These are phyloP conservation scores for Ptyas mucosa DNA, from an alignment of 2,113 vertebrate genomes.

Conservation along the genomic window DNA sequence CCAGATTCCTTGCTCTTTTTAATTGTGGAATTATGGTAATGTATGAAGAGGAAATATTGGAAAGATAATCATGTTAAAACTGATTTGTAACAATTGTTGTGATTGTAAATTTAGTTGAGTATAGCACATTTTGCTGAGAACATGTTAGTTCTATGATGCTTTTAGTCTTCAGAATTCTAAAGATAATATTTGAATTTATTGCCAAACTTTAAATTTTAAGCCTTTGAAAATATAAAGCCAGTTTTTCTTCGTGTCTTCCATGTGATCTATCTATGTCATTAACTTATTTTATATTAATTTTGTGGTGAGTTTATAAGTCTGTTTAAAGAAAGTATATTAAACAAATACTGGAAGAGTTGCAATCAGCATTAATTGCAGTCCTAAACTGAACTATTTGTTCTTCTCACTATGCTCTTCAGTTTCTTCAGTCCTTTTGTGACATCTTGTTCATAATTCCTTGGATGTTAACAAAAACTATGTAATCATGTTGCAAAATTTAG, in stretches of 20 bases:
- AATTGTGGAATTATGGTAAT: conserved; percentile 23
- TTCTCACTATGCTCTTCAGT: not conserved
- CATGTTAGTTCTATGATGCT: conserved; percentile 8
- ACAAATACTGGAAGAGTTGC: not conserved
- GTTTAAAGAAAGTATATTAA: conserved; percentile 35
- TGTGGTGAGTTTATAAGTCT: conserved; percentile 52
- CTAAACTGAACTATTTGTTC: not conserved
- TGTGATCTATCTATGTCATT: conserved; percentile 54
- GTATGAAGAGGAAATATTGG: conserved; percentile 48
- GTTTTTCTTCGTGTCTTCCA: conserved; percentile 48
- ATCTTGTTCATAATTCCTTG: not conserved
- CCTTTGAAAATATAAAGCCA: conserved; percentile 56
- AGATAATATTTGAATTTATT: conserved; percentile 45
- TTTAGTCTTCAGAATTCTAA: conserved; percentile 34
- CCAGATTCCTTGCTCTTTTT: conserved; percentile 28
- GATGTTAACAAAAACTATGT: not conserved
- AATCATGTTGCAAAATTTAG: conserved; percentile 9
- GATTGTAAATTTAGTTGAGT: conserved; percentile 8
- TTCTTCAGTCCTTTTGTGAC: not conserved
- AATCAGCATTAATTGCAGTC: conserved; percentile 10
- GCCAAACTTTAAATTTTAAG: conserved; percentile 54
- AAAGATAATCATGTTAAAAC: conserved; percentile 46
- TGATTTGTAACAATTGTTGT: conserved; percentile 37
- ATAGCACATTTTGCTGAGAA: conserved; percentile 7
- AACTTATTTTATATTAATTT: conserved; percentile 53